Evolutionary conservation across 2,797 vertebrate genomes (phyloP).

Genomic region (Semotilus atromaculatus): DNA sequence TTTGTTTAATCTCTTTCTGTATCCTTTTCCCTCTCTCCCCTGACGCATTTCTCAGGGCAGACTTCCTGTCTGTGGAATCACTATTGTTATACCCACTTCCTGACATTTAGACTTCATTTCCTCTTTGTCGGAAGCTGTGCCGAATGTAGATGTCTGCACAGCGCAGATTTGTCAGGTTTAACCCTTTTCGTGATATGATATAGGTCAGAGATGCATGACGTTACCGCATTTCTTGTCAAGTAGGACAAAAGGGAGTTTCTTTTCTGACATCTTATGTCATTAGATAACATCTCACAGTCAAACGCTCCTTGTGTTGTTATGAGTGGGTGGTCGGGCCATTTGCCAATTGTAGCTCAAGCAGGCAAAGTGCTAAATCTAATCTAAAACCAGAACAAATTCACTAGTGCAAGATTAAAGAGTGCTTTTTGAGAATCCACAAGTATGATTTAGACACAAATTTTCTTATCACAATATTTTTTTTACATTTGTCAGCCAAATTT

Average conservation of each 20-base stretch:
- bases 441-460: too few species aligned
- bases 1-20: slow-evolving; percentile 15
- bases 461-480: background rate
- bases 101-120: slow-evolving; percentile 61
- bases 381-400: background rate
- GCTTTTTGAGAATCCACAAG: too few species aligned
- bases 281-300: background rate
- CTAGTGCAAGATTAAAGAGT: slow-evolving; percentile 1
- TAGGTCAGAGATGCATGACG: background rate
- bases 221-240: background rate
- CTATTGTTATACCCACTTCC: slow-evolving; percentile 73
- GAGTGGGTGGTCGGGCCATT: slow-evolving; percentile 19
- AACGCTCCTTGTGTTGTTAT: background rate
- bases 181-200: background rate
- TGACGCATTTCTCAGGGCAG: slow-evolving; percentile 58
- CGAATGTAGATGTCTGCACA: background rate
- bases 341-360: slow-evolving; percentile 5
- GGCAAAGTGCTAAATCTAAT: slow-evolving; percentile 5
- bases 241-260: slow-evolving; percentile 17
- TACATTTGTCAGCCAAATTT: background rate
- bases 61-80: slow-evolving; percentile 67
- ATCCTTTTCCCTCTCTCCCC: slow-evolving; percentile 25
- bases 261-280: slow-evolving; percentile 10
- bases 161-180: slow-evolving; percentile 27
- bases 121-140: slow-evolving; percentile 28